Base-by-base conservation (phyloP, 2,888 invertebrate genomes). In the Lepidocyrtinus sp. region DNA sequence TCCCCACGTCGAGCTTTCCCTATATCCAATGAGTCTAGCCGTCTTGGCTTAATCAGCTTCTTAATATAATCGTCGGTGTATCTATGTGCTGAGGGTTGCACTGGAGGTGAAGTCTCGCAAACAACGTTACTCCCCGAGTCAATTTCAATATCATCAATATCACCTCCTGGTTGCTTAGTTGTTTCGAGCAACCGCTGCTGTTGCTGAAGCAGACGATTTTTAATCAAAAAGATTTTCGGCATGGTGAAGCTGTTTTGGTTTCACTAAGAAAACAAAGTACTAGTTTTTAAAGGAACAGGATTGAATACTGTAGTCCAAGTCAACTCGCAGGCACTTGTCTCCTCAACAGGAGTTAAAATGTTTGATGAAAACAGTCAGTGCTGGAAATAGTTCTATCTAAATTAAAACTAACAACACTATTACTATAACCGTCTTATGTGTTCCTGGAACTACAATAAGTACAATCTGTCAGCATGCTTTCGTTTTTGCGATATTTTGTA, bases 181-280 rank as follows among this genome's bases (percentile, higher is more conserved):
- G 94, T 92, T 89, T 95, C 95, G 89, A 94, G 91, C 89, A 96
- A 90, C 88, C 94, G 92, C 88, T 94, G 92, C 90, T 96, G 96
- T 92, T 96, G 96, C 93, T 95, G 95, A 87, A 95, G 95, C 91
- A 96, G 92, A 89, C 96, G 93, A 90, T 96, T 94, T 90, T 96
- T 96, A 88, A 96, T 95, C 88, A 95, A 90, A 90, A 96, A 96
- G 90, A 96, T 96, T 92, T 96, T 96, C 92, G 96, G 96, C 96
- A 96, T 96, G 88, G 88, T 90, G 45, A 74, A n/a, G n/a, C n/a
- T n/a, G n/a, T n/a, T n/a, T n/a, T n/a, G n/a, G n/a, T n/a, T 55
- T 15, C 55, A 55, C 55, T 36, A 36, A 36, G 36, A 36, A 36
- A 36, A 36, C 36, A 36, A 5, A 36, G 36, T 36, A 36, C 36